A percentile compares a stretch with the other conserved stretches of the same genome.
These are phyloP conservation scores for Malurus splendens DNA, from an alignment of 2,797 vertebrate species.

Conservation along the genomic window DNA sequence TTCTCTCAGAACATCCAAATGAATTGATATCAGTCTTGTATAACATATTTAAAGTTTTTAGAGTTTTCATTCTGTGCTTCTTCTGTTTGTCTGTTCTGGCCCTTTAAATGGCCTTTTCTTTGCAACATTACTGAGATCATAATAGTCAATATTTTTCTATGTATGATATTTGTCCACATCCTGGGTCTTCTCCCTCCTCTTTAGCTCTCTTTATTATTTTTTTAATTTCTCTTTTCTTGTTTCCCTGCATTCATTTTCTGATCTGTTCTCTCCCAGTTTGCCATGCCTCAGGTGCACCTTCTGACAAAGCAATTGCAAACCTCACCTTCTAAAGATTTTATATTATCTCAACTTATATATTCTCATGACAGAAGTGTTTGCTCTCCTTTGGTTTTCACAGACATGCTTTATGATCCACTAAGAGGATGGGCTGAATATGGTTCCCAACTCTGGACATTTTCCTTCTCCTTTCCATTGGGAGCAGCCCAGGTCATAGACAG, in stretches of 20 bases:
- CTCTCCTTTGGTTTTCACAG: not conserved
- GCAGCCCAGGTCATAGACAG: not conserved
- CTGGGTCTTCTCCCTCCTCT: not conserved
- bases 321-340: not conserved
- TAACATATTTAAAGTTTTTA: not conserved
- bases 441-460: not conserved
- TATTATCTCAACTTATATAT: not conserved
- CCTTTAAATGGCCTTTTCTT: not conserved
- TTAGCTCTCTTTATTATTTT: not conserved
- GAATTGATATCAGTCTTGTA: not conserved
- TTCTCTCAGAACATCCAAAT: not conserved
- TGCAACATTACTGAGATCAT: not conserved
- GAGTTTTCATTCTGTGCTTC: not conserved
- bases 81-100: not conserved
- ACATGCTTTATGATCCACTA: not conserved
- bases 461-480: not conserved
- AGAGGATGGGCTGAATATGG: accelerated
- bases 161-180: not conserved
- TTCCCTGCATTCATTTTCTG: not conserved
- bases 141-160: not conserved
- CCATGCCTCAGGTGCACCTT: not conserved
- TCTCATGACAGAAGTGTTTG: not conserved
- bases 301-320: not conserved
- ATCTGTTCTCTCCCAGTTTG: not conserved
- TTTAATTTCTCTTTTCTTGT: not conserved